phyloP scores from a whole-genome alignment of 1,140 invertebrate genomes.

The Phymorhynchus buccinoides region DNA sequence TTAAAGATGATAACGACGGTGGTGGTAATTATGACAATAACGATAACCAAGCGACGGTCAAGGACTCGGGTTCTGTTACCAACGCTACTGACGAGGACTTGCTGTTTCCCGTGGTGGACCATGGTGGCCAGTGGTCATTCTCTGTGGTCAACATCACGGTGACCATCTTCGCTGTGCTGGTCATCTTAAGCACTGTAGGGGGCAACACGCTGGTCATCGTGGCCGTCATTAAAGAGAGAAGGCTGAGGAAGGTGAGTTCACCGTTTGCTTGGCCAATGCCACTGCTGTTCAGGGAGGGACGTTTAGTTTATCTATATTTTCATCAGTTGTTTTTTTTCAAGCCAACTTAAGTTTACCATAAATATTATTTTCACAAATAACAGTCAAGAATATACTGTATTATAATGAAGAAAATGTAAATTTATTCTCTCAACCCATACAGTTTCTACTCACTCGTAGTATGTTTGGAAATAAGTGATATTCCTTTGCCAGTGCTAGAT shows the following conservation, averaged over 20 bases:
- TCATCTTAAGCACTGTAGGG: constrained; percentile 37
- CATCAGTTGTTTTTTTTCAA: too few species aligned
- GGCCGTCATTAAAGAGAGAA: constrained; percentile 34
- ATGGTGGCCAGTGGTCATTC: background rate
- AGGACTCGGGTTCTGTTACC: background rate
- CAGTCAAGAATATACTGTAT: too few species aligned
- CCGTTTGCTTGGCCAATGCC: too few species aligned
- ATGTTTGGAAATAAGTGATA: too few species aligned
- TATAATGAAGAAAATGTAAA: too few species aligned
- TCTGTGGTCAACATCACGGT: constrained; percentile 33
- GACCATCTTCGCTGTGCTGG: constrained; percentile 33
- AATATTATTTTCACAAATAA: too few species aligned
- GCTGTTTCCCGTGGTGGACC: background rate
- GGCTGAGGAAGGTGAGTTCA: constrained; percentile 85
- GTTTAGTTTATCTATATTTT: too few species aligned
- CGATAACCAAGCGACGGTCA: background rate
- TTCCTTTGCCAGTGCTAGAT: too few species aligned
- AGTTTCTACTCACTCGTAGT: too few species aligned
- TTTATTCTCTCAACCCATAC: too few species aligned
- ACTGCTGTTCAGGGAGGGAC: too few species aligned
- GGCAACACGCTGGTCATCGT: constrained; percentile 43
- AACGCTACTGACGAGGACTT: background rate
- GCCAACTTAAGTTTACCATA: too few species aligned
- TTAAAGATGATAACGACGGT: background rate
- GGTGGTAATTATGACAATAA: background rate